Base-by-base conservation (phyloP, 2,113 vertebrate species). In the Zingel zingel region DNA sequence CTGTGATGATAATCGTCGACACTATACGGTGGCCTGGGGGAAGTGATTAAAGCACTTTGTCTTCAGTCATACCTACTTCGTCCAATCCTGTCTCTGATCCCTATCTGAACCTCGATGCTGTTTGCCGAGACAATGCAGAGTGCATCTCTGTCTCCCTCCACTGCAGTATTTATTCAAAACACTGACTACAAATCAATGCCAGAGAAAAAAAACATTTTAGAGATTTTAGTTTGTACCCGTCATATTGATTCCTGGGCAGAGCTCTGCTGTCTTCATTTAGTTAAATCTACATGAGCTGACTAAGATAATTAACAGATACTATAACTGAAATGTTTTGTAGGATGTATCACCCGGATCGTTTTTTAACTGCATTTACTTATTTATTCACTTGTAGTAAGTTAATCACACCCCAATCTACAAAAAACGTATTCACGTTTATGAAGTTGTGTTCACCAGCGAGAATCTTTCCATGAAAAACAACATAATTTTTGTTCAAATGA, bases 21-120 rank as follows among this genome's bases (percentile, higher is more conserved):
- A 75, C 80, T 85, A 76, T 86, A 77, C 45, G 62, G 56, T 81
- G 68, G 86, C 84, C 87, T 65, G 63, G 74, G 88, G 84, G 67
- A 80, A 81, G 82, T 89, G 91, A 91, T 93, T 93, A 93, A 92
- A 94, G 79, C 84, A 86, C 85, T 89, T 80, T 92, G 90, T 91
- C 87, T 90, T 86, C 71, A 88, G 76, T 88, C 86, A 84, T 90
- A 89, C 86, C 79, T 79, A 59, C 73, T 85, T 79, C 47, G 47
- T 65, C 58, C 70, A 73, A 83, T 86, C 84, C 81, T 61, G 47
- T 72, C 72, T 69, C 82, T 81, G 89, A 93, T 91, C 68, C 27
- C 74, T 76, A 86, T 68, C 86, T 67, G 75, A 53, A 54, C 56
- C 68, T 77, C 23, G 45, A 74, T 69, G 56, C 82, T 75, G 57